A percentile compares a stretch with the other conserved stretches of the same genome.
phyloP scores from a whole-genome alignment of 2,888 invertebrate species.

The Anoplius nigerrimus region DNA sequence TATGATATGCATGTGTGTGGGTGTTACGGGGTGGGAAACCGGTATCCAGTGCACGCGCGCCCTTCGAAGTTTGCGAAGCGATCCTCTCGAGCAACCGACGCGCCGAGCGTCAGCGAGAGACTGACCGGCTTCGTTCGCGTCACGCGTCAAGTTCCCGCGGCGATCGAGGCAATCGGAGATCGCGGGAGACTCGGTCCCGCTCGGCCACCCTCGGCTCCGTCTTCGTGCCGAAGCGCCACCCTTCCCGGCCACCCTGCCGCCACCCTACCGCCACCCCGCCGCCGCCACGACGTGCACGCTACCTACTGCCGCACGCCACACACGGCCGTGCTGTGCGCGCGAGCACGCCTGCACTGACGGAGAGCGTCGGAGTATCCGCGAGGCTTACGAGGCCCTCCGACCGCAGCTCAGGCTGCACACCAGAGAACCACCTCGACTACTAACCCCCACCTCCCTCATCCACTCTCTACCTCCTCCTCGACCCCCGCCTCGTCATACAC shows the following conservation, averaged over 20 bases:
- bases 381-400: slow-evolving; percentile 44
- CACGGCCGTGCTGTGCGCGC: slow-evolving; percentile 7
- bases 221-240: background rate
- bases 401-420: slow-evolving; percentile 44
- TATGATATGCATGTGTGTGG: background rate
- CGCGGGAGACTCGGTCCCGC: slow-evolving; percentile 55
- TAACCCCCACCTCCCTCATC: background rate
- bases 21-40: background rate
- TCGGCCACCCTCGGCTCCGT: slow-evolving; percentile 37
- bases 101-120: slow-evolving; percentile 64
- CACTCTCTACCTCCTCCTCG: background rate
- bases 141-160: slow-evolving; percentile 55
- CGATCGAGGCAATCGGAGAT: slow-evolving; percentile 38
- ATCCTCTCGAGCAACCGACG: slow-evolving; percentile 49
- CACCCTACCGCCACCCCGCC: slow-evolving; percentile 25
- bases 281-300: slow-evolving; percentile 15
- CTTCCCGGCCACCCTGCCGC: slow-evolving; percentile 17
- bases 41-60: too few relatives aligned
- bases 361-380: slow-evolving; percentile 28
- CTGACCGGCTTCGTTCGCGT: slow-evolving; percentile 57
- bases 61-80: slow-evolving; percentile 1
- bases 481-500: background rate
- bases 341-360: slow-evolving; percentile 8
- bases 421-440: slow-evolving; percentile 11
- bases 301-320: too few relatives aligned